These are phyloP conservation scores for Ophion slaviceki DNA, from an alignment of 2,888 invertebrate genomes.

Conservation along the genomic window DNA sequence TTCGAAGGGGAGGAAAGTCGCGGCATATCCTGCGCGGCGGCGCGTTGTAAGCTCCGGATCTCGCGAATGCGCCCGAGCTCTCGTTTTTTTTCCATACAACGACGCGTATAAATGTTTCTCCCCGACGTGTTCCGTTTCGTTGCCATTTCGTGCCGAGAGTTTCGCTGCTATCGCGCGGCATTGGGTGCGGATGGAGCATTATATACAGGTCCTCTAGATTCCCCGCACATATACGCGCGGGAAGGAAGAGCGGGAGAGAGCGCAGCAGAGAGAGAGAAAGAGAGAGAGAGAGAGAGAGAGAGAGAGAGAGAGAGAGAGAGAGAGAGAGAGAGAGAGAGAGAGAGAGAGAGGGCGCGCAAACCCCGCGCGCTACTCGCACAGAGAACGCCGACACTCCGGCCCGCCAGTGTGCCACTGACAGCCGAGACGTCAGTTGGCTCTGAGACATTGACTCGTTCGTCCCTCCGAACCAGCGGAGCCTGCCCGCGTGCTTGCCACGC, in stretches of 20 bases:
- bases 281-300: too few species aligned
- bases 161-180: constrained; percentile 53
- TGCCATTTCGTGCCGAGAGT: constrained; percentile 49
- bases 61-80: constrained; percentile 24
- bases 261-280: too few species aligned
- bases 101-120: constrained; percentile 22
- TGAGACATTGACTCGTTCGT: constrained; percentile 60
- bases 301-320: not conserved
- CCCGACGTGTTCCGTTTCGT: constrained; percentile 25
- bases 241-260: not conserved
- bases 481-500: constrained; percentile 66
- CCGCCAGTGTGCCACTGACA: constrained; percentile 75
- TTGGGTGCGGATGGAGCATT: constrained; percentile 46
- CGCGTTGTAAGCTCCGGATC: constrained; percentile 37
- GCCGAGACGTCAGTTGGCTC: constrained; percentile 76
- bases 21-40: constrained; percentile 45
- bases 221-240: constrained; percentile 13
- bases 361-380: constrained; percentile 52
- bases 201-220: constrained; percentile 38
- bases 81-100: constrained; percentile 8
- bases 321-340: constrained; percentile 5
- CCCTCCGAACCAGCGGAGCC: constrained; percentile 44
- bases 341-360: constrained; percentile 7
- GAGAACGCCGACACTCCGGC: constrained; percentile 72
- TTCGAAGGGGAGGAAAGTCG: constrained; percentile 7